Conservation (phyloP, 35 echinoderm and acorn worm species). For the Amphiura filiformis region DNA sequence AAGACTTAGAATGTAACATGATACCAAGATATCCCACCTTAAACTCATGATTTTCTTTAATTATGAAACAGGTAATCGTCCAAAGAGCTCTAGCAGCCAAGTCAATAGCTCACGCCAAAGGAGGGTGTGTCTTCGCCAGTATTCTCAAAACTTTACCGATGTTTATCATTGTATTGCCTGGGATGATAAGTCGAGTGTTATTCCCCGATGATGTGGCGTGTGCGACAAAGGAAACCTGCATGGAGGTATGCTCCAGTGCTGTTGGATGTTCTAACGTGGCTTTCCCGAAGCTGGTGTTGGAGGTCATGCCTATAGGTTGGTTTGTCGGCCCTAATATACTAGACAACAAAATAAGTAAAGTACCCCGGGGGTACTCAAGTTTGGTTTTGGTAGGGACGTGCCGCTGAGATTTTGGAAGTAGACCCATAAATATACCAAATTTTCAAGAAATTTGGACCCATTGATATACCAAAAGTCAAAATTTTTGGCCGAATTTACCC, state of each 20-base stretch:
- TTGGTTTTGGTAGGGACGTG: too few species aligned
- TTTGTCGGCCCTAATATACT: not conserved
- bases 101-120: slow-evolving; percentile 70
- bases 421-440: too few species aligned
- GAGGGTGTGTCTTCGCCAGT: slow-evolving; percentile 64
- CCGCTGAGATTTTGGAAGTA: too few species aligned
- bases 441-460: too few species aligned
- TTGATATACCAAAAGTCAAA: too few species aligned
- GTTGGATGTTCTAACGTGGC: slow-evolving; percentile 74
- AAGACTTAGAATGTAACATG: too few species aligned
- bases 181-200: slow-evolving; percentile 66
- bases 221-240: slow-evolving; percentile 51
- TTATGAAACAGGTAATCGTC: slow-evolving; percentile 84
- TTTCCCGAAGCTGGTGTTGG: slow-evolving; percentile 67
- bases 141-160: slow-evolving; percentile 75
- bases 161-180: slow-evolving; percentile 83
- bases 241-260: slow-evolving; percentile 49
- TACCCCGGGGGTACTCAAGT: too few species aligned
- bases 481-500: too few species aligned
- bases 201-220: slow-evolving; percentile 84
- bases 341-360: too few species aligned
- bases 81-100: slow-evolving; percentile 79
- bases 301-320: slow-evolving; percentile 74
- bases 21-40: too few species aligned
- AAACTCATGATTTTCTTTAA: too few species aligned